These are phyloP conservation scores for Leptoclinus maculatus DNA, from an alignment of 2,797 vertebrate genomes.

Conservation along the genomic window DNA sequence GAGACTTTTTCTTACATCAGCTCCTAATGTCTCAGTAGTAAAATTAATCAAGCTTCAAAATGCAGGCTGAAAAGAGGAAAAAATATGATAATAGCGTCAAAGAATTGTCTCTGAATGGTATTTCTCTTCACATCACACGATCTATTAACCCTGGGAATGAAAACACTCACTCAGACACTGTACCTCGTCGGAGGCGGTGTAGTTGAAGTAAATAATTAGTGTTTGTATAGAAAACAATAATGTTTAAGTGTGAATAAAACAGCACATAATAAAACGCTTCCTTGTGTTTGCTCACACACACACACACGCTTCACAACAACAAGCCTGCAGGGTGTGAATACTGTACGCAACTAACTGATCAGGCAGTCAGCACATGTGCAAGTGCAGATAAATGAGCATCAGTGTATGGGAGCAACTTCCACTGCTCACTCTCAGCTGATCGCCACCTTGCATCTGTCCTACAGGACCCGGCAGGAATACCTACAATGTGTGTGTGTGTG, in stretches of 20 bases:
- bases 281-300: conserved; percentile 14
- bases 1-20: neutral
- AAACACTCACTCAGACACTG: neutral
- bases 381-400: conserved; percentile 72
- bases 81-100: neutral
- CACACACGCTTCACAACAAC: conserved; percentile 10
- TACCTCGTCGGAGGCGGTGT: neutral
- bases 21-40: neutral
- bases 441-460: conserved; percentile 59
- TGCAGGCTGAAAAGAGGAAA: neutral
- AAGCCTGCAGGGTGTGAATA: conserved; percentile 45
- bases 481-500: conserved; percentile 18
- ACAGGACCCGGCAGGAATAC: conserved; percentile 45
- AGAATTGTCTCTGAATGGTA: neutral
- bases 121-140: neutral
- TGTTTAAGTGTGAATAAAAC: conserved; percentile 36
- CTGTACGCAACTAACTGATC: conserved; percentile 67
- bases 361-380: conserved; percentile 74
- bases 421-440: conserved; percentile 55
- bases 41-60: neutral
- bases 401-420: conserved; percentile 34
- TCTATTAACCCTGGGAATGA: conserved; percentile 11
- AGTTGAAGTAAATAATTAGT: neutral
- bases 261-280: conserved; percentile 6
- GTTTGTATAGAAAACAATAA: conserved; percentile 25